Percentiles rank a stretch among this genome's conserved stretches.
These are phyloP conservation scores for Nomada goodeniana DNA, from an alignment of 2,888 invertebrate species.

Conservation along the genomic window DNA sequence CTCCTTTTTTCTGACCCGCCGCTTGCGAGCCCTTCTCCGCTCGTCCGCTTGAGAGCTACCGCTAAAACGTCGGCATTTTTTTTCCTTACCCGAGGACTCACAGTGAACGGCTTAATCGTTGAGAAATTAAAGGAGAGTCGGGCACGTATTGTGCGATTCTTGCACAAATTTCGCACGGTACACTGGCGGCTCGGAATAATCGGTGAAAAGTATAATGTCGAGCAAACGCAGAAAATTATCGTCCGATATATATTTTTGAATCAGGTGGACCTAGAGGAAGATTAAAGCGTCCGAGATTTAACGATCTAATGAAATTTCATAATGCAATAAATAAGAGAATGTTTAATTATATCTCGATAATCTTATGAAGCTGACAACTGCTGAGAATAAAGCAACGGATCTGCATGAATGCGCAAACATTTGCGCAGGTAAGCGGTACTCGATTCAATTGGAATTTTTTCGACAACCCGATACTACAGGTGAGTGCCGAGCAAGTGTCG, in stretches of 20 bases:
- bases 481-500: conserved; percentile 16
- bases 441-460: neutral
- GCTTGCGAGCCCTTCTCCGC: conserved; percentile 13
- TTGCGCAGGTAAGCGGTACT: neutral
- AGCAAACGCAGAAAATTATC: neutral
- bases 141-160: no score
- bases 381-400: neutral
- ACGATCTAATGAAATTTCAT: neutral
- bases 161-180: no score
- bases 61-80: conserved; percentile 27
- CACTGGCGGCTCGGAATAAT: no score
- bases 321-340: no score
- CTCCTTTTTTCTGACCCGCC: conserved; percentile 29
- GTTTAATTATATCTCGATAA: neutral
- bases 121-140: neutral
- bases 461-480: neutral
- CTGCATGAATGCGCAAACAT: no score
- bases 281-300: neutral
- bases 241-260: neutral
- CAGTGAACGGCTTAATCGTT: conserved; percentile 7
- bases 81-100: neutral
- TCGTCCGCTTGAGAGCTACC: neutral
- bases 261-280: neutral
- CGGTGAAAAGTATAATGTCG: neutral
- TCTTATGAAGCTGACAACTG: neutral